Base-by-base conservation (phyloP, 2,888 invertebrate species). In the Eurytoma californica region DNA sequence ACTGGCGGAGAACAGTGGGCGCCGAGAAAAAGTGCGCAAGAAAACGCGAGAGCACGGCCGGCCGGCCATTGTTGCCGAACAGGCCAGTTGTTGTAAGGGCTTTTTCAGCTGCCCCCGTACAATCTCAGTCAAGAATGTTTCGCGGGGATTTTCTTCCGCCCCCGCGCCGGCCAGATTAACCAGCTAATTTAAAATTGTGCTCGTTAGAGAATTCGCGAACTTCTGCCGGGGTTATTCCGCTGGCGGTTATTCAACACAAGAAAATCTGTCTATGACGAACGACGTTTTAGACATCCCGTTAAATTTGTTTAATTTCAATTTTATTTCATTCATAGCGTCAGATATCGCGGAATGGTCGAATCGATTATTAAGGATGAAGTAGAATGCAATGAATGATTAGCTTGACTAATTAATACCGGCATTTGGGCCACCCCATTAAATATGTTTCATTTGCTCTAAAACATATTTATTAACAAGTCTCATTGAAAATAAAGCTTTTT, bases 111-210 rank as follows among this genome's bases (percentile, higher is more conserved):
- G 69, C 77, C 39, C 39, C 51, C 58, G 67, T 65, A 47, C 80
- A 73, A 69, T 77, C 80, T 73, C 80, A 73, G 60, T 75, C 60
- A 20, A 58, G 70, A 67, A 69, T 72, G 69, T 77, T 77, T 77
- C 61, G 13, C 61, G 16, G 24, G 63, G 63, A 77, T 77, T 77
- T 77, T 80, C 77, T 69, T 53, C 58, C 20, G 39, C 18, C 18
- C 49, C 20, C 18, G 7, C 49, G 60, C 53, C 47, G 67, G 51
- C n/a, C 67, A 70, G 69, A 77, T 80, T 80, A 80, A 65, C 65
- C 53, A 49, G 55, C 72, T 80, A 80, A 77, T 80, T 73, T 80
- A 58, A 80, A 80, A 77, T 77, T 77, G 77, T 80, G 72, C 77
- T 80, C 75, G 79, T 79, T 77, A 77, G 73, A 73, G 70, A 73